A percentile compares a stretch with the other conserved stretches of the same genome.
Evolutionary conservation across 2,797 vertebrate genomes (phyloP).

Genomic region (Oophaga sylvatica): DNA sequence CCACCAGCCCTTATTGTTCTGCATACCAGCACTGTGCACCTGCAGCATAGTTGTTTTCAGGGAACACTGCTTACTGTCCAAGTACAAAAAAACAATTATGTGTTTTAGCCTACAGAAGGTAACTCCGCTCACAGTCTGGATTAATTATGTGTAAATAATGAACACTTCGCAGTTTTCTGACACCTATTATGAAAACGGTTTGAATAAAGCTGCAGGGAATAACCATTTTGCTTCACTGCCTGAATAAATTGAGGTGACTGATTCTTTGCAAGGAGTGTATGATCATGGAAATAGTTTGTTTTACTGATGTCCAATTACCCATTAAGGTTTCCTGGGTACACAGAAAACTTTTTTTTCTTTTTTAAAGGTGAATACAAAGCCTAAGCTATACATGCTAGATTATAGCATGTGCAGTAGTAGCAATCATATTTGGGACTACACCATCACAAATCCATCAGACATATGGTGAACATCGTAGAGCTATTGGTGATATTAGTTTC

Average conservation of each 20-base stretch:
- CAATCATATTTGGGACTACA: neutral
- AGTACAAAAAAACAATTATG: neutral
- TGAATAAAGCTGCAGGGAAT: slow-evolving; percentile 17
- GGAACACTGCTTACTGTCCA: neutral
- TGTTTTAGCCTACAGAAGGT: neutral
- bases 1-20: neutral
- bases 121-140: slow-evolving; percentile 10
- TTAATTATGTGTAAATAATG: slow-evolving; percentile 37
- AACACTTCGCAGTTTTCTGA: slow-evolving; percentile 5
- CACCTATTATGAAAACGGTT: slow-evolving; percentile 12
- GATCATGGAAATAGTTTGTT: slow-evolving; percentile 1
- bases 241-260: slow-evolving; percentile 18
- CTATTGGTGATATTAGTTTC: neutral
- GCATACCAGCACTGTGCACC: neutral
- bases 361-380: neutral
- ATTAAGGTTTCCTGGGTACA: neutral
- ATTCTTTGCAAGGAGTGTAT: slow-evolving; percentile 11
- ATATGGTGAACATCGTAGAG: neutral
- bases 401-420: neutral
- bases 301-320: slow-evolving; percentile 21
- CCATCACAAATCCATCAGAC: neutral
- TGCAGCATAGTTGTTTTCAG: neutral
- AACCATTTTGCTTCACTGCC: slow-evolving; percentile 32
- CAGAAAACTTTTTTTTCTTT: neutral
- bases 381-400: neutral